A percentile compares a stretch with the other conserved stretches of the same genome.
phyloP scores from a whole-genome alignment of 2,113 vertebrate genomes.

The Datnioides undecimradiatus region DNA sequence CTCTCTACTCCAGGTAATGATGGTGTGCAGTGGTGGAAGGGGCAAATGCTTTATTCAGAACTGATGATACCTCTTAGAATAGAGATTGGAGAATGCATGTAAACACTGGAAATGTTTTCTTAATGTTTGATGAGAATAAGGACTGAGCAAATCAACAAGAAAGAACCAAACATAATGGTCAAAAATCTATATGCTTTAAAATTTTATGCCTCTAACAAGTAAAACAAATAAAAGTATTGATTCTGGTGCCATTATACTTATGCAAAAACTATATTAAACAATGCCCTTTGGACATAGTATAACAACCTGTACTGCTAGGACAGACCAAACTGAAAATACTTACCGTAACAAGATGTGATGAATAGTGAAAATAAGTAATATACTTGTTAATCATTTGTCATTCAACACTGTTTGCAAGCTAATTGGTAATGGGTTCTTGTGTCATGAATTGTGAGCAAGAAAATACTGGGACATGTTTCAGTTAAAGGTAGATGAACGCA shows the following conservation, averaged over 20 bases:
- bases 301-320: not conserved
- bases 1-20: constrained; percentile 1
- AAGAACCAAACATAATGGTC: not conserved
- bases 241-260: not conserved
- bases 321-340: not conserved
- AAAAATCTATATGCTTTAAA: constrained; percentile 9
- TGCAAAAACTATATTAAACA: not conserved
- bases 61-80: constrained; percentile 21
- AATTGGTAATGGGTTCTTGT: not conserved
- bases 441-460: not conserved
- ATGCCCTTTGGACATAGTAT: too few species aligned
- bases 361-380: too few species aligned
- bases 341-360: not conserved
- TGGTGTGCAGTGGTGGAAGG: constrained; percentile 14
- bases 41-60: constrained; percentile 30
- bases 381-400: not conserved
- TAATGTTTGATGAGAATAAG: constrained; percentile 3
- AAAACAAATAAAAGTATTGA: constrained; percentile 10
- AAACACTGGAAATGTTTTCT: not conserved
- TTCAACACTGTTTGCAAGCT: too few species aligned
- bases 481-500: not conserved
- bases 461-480: not conserved
- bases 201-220: not conserved
- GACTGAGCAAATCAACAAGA: not conserved
- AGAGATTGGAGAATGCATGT: constrained; percentile 18